Percentiles rank a stretch among this genome's conserved stretches.
Evolutionary conservation across 2,888 invertebrate genomes (phyloP).

Genomic region (Coleophora flavipennella): DNA sequence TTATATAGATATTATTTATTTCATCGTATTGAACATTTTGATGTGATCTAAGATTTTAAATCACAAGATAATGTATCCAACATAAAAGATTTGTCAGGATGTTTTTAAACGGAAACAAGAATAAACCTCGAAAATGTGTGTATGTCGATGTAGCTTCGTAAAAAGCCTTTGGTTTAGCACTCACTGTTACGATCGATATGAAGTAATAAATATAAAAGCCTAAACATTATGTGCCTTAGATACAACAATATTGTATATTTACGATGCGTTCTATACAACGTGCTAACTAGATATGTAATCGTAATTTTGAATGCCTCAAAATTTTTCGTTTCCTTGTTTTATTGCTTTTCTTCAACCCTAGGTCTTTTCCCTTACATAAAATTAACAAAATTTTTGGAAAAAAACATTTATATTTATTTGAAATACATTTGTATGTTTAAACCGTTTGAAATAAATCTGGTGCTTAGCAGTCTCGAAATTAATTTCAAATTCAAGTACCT

Average conservation of each 20-base stretch:
- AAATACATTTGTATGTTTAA: too few species aligned
- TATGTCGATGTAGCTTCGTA: too few species aligned
- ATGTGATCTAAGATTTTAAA: too few species aligned
- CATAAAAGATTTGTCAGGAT: too few species aligned
- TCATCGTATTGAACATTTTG: too few species aligned
- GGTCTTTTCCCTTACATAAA: constrained; percentile 16
- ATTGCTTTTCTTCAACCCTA: constrained; percentile 6
- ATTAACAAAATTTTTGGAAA: too few species aligned
- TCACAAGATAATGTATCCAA: too few species aligned
- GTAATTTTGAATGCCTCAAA: constrained; percentile 60
- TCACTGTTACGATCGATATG: constrained; percentile 61
- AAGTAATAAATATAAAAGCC: constrained; percentile 70
- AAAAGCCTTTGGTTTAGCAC: too few species aligned
- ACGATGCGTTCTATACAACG: constrained; percentile 73
- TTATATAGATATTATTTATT: too few species aligned
- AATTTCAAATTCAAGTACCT: constrained; percentile 54
- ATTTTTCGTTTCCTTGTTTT: constrained; percentile 19
- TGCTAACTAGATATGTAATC: constrained; percentile 68
- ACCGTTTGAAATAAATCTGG: constrained; percentile 24
- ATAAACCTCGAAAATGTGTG: too few species aligned
- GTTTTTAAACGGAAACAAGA: too few species aligned
- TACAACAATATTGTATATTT: constrained; percentile 75
- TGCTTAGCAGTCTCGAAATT: constrained; percentile 54
- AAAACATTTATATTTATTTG: too few species aligned
- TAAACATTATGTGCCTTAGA: constrained; percentile 75